phyloP scores from a whole-genome alignment of 2,113 vertebrate species.

The Cyphomyrus discorhynchus region DNA sequence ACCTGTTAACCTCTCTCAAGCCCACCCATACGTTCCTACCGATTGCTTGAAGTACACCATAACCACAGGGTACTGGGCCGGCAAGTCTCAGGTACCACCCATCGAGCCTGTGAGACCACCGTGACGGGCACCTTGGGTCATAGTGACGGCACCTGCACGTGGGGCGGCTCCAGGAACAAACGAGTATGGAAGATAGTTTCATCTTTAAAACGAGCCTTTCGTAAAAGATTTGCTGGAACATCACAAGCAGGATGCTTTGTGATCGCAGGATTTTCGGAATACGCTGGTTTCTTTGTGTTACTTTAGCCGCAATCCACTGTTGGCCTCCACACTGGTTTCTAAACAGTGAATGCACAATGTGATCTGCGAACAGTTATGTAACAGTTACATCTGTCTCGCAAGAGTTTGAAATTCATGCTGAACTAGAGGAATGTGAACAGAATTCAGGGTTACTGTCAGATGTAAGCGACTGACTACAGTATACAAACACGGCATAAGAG shows the following conservation, averaged over 20 bases:
- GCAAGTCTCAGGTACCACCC: neutral
- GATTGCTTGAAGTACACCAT: neutral
- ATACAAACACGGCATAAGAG: neutral
- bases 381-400: neutral
- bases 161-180: neutral
- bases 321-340: neutral
- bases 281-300: neutral
- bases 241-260: neutral
- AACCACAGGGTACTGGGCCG: neutral
- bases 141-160: neutral
- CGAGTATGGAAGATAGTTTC: conserved; percentile 24
- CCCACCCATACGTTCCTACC: neutral
- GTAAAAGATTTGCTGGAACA: too few species aligned
- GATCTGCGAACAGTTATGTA: neutral
- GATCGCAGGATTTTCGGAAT: neutral
- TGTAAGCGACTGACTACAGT: neutral
- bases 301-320: neutral
- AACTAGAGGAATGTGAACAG: neutral
- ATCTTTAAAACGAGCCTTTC: conserved; percentile 17
- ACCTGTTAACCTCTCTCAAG: neutral
- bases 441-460: neutral
- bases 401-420: neutral
- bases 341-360: neutral
- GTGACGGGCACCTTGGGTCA: neutral
- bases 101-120: neutral